Conservation (phyloP, 2,797 vertebrate genomes). For the Anolis apletophallus region DNA sequence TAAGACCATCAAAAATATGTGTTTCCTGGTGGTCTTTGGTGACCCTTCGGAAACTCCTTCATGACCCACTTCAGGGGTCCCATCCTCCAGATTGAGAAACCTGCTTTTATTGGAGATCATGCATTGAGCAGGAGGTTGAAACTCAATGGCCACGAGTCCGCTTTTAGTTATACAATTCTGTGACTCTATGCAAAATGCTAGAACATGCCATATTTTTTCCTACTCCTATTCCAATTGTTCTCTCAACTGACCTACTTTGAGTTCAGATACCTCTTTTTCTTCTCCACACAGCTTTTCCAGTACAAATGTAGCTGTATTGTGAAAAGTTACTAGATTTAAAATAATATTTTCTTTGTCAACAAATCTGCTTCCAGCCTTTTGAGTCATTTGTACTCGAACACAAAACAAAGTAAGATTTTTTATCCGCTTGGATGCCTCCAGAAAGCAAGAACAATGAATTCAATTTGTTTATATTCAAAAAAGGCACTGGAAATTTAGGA, state of each 20-base stretch:
- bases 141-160: too few species aligned
- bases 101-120: too few species aligned
- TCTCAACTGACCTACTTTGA: background rate
- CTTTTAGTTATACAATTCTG: too few species aligned
- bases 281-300: background rate
- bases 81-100: too few species aligned
- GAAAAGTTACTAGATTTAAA: background rate
- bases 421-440: background rate
- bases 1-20: too few species aligned
- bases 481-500: background rate
- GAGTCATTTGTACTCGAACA: slow-evolving; percentile 34
- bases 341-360: background rate
- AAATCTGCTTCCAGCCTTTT: background rate
- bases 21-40: too few species aligned
- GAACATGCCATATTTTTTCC: background rate
- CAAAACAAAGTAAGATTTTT: background rate
- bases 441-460: slow-evolving; percentile 4
- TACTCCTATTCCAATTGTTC: background rate
- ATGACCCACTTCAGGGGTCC: too few species aligned
- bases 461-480: background rate
- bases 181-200: background rate
- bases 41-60: too few species aligned
- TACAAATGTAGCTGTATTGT: slow-evolving; percentile 15
- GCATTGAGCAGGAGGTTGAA: too few species aligned
- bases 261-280: background rate